phyloP scores from a whole-genome alignment of 2,888 invertebrate species.

The Penaeus monodon region DNA sequence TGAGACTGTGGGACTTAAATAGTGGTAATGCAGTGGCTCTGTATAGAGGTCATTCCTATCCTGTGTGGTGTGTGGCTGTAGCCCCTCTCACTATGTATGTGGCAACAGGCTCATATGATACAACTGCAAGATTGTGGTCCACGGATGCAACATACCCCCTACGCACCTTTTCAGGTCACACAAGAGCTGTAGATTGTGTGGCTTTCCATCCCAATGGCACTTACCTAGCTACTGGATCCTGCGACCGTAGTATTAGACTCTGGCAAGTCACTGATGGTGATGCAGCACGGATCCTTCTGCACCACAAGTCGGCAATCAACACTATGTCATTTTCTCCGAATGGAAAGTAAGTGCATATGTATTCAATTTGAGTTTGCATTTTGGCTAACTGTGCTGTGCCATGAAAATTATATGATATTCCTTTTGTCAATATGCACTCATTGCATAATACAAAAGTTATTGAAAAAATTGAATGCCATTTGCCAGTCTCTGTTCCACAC shows the following conservation, averaged over 20 bases:
- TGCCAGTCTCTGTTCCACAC: not conserved
- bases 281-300: slow-evolving; percentile 83
- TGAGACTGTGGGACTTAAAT: slow-evolving; percentile 82
- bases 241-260: slow-evolving; percentile 88
- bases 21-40: slow-evolving; percentile 79
- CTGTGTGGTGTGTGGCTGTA: slow-evolving; percentile 88
- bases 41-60: slow-evolving; percentile 87
- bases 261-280: slow-evolving; percentile 89
- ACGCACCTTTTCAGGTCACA: slow-evolving; percentile 88
- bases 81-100: slow-evolving; percentile 79
- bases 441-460: not conserved
- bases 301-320: slow-evolving; percentile 82
- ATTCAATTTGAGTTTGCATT: not conserved
- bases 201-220: slow-evolving; percentile 92
- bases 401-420: not conserved
- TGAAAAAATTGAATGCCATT: not conserved
- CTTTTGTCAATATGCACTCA: not conserved
- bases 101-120: slow-evolving; percentile 85
- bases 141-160: slow-evolving; percentile 85
- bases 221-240: slow-evolving; percentile 90
- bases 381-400: not conserved
- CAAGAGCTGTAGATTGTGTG: slow-evolving; percentile 86
- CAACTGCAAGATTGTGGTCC: slow-evolving; percentile 85
- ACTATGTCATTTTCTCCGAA: slow-evolving; percentile 86
- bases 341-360: slow-evolving; percentile 81